These are phyloP conservation scores for Chaenogobius annularis DNA, from an alignment of 2,113 vertebrate species.

Conservation along the genomic window DNA sequence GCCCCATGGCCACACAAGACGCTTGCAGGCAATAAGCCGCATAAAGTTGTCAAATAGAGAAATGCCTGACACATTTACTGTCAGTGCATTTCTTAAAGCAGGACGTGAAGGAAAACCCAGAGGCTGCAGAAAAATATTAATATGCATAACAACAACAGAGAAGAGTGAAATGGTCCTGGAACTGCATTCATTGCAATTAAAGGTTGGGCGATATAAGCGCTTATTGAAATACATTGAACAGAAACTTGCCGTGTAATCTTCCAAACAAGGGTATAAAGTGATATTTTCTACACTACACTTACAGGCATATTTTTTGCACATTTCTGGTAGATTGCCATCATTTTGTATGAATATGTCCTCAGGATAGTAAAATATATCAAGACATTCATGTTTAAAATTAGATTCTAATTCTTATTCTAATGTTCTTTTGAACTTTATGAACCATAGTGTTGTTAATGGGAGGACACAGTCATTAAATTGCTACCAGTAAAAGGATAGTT, in stretches of 20 bases:
- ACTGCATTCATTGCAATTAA: not conserved
- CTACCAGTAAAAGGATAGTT: not conserved
- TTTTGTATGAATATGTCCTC: not conserved
- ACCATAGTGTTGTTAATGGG: not conserved
- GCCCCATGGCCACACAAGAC: conserved; percentile 22
- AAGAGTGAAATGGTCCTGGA: not conserved
- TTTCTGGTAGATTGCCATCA: not conserved
- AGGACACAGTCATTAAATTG: not conserved
- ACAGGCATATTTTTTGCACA: not conserved
- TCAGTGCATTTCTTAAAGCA: conserved; percentile 2
- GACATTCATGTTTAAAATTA: not conserved
- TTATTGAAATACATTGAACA: not conserved
- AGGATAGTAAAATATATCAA: too few relatives aligned
- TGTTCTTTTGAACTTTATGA: not conserved
- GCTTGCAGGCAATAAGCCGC: conserved; percentile 1
- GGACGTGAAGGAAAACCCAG: not conserved
- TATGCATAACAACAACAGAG: not conserved
- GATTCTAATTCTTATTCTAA: not conserved
- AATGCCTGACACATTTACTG: conserved; percentile 15
- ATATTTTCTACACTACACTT: too few relatives aligned
- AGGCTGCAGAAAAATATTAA: conserved; percentile 6
- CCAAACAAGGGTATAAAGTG: not conserved
- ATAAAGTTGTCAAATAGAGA: conserved; percentile 26
- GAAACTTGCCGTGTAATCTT: not conserved
- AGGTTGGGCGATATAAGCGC: not conserved